These are phyloP conservation scores for Brachyopa scutellaris DNA, from an alignment of 2,888 invertebrate species.

Conservation along the genomic window DNA sequence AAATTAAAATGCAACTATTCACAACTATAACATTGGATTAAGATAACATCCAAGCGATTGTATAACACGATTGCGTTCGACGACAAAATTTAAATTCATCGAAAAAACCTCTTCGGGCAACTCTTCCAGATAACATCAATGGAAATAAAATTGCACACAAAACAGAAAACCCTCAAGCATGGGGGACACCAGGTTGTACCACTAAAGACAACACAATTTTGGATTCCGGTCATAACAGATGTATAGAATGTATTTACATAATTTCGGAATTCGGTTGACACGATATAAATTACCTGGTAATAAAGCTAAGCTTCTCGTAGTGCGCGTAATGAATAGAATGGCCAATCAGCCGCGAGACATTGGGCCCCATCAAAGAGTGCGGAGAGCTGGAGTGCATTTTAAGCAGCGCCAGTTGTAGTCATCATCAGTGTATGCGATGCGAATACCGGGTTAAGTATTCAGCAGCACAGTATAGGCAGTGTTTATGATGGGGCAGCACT, in stretches of 20 bases:
- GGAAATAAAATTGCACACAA: constrained; percentile 15
- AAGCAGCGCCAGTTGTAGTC: constrained; percentile 7
- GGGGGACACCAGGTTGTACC: background rate
- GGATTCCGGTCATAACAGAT: constrained; percentile 41
- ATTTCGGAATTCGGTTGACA: constrained; percentile 58
- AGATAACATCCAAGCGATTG: background rate
- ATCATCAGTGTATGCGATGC: constrained; percentile 2
- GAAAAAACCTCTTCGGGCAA: background rate
- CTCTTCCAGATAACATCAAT: constrained; percentile 16
- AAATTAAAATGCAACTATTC: background rate
- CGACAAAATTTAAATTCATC: constrained; percentile 5
- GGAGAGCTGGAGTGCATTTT: constrained; percentile 40
- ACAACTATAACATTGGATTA: background rate
- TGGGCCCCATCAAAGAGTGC: no score
- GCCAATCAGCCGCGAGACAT: constrained; percentile 17
- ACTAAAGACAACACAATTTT: constrained; percentile 26
- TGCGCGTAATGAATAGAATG: constrained; percentile 4
- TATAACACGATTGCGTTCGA: constrained; percentile 2
- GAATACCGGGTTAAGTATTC: constrained; percentile 48
- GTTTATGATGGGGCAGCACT: constrained; percentile 40
- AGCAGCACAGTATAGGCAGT: no score
- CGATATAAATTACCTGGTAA: constrained; percentile 7
- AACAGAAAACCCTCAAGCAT: background rate
- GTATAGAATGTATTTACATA: constrained; percentile 53
- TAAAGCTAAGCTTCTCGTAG: background rate